phyloP scores from a whole-genome alignment of 2,888 invertebrate species.

The Drosophila sordidula region DNA sequence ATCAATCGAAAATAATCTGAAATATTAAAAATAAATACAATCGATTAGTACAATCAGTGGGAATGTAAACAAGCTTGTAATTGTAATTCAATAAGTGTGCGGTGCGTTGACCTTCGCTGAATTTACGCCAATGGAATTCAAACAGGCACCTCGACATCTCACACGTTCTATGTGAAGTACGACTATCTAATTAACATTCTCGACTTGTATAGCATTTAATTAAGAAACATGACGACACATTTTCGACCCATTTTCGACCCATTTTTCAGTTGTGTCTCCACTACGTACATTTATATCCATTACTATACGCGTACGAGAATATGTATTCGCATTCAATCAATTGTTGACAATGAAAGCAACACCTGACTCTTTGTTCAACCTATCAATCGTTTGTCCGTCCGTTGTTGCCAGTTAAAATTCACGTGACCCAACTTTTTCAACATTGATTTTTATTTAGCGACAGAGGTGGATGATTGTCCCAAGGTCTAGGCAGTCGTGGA shows the following conservation, averaged over 20 bases:
- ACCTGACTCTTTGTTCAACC: slow-evolving; percentile 23
- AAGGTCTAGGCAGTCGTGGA: slow-evolving; percentile 21
- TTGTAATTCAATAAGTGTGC: slow-evolving; percentile 43
- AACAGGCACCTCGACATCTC: slow-evolving; percentile 22
- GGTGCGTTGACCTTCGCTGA: slow-evolving; percentile 52
- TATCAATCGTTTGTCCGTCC: slow-evolving; percentile 2
- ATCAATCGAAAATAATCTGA: slow-evolving; percentile 31
- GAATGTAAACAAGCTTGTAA: slow-evolving; percentile 40
- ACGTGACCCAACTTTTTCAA: slow-evolving; percentile 11
- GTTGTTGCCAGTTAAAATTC: slow-evolving; percentile 6
- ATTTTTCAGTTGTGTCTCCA: background rate
- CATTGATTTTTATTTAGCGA: slow-evolving; percentile 42
- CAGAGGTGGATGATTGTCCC: slow-evolving; percentile 4
- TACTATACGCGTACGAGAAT: background rate
- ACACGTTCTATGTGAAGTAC: slow-evolving; percentile 37
- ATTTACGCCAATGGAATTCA: slow-evolving; percentile 37
- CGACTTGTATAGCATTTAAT: slow-evolving; percentile 28
- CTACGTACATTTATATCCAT: background rate
- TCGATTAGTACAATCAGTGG: slow-evolving; percentile 36
- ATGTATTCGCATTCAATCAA: slow-evolving; percentile 16
- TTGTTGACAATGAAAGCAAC: slow-evolving; percentile 7
- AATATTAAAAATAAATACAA: slow-evolving; percentile 38
- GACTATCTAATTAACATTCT: slow-evolving; percentile 61
- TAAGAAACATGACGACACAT: slow-evolving; percentile 13
- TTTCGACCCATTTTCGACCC: slow-evolving; percentile 3